phyloP scores from a whole-genome alignment of 2,888 invertebrate genomes.

The Synanthedon vespiformis region DNA sequence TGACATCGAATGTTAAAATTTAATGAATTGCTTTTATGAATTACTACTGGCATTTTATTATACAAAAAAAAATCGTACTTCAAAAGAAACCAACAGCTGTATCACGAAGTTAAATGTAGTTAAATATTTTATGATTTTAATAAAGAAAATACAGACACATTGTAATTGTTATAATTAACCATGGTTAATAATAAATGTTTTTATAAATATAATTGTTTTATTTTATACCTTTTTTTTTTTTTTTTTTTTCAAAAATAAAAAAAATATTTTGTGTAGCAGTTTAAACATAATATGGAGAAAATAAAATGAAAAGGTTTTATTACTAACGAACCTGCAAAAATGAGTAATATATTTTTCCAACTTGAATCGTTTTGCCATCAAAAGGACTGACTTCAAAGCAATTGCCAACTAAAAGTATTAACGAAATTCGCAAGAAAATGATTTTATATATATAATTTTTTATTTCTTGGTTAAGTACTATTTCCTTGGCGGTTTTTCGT shows the following conservation, averaged over 20 bases:
- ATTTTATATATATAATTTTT: too few species aligned
- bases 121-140: too few species aligned
- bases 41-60: too few species aligned
- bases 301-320: background rate
- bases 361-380: background rate
- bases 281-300: background rate
- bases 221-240: background rate
- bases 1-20: conserved; percentile 3
- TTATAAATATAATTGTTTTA: background rate
- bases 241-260: background rate
- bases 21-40: too few species aligned
- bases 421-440: too few species aligned
- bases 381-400: background rate
- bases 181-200: background rate
- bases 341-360: background rate
- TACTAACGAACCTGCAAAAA: background rate
- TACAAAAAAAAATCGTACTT: too few species aligned
- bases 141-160: too few species aligned
- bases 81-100: too few species aligned
- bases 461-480: too few species aligned
- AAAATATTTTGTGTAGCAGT: background rate
- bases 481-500: too few species aligned
- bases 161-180: background rate
- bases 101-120: too few species aligned
- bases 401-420: too few species aligned